These are phyloP conservation scores for Xiphorhynchus erythropygius DNA, from an alignment of 2,797 vertebrate species.

Conservation along the genomic window DNA sequence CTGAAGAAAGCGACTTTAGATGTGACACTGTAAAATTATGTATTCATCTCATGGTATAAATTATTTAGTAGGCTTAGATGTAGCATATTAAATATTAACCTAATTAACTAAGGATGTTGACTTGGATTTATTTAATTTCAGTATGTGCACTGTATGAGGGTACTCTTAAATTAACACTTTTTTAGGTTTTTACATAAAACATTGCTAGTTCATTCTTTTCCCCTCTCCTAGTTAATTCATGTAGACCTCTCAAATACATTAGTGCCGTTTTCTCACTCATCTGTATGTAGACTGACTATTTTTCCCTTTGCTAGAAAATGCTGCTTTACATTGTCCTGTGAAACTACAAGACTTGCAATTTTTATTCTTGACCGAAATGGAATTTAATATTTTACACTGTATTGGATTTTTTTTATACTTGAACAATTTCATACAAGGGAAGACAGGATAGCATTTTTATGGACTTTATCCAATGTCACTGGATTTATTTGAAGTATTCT, in stretches of 20 bases:
- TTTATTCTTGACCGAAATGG: conserved; percentile 92
- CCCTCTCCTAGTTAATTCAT: conserved; percentile 79
- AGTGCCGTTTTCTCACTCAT: conserved; percentile 58
- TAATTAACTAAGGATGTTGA: conserved; percentile 95
- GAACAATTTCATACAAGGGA: conserved; percentile 99
- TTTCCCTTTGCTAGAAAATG: conserved; percentile 81
- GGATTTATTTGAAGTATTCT: conserved; percentile 91
- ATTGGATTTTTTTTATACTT: conserved; percentile 99
- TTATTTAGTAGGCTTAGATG: conserved; percentile 98
- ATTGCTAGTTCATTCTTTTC: conserved; percentile 85
- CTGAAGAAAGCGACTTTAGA: conserved; percentile 92
- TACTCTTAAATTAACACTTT: conserved; percentile 85
- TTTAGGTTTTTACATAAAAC: conserved; percentile 87
- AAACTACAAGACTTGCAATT: conserved; percentile 93
- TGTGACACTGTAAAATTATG: conserved; percentile 98
- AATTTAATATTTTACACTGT: conserved; percentile 98
- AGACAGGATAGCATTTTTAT: conserved; percentile 93
- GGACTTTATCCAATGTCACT: conserved; percentile 93
- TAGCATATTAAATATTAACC: conserved; percentile 93
- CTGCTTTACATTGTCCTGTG: conserved; percentile 94
- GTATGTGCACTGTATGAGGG: conserved; percentile 94
- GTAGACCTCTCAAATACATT: conserved; percentile 77
- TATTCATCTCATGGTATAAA: conserved; percentile 99
- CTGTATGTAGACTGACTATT: conserved; percentile 72
- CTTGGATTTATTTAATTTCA: conserved; percentile 97